phyloP scores from a whole-genome alignment of 1,140 invertebrate species.

The Drosophila tristis region DNA sequence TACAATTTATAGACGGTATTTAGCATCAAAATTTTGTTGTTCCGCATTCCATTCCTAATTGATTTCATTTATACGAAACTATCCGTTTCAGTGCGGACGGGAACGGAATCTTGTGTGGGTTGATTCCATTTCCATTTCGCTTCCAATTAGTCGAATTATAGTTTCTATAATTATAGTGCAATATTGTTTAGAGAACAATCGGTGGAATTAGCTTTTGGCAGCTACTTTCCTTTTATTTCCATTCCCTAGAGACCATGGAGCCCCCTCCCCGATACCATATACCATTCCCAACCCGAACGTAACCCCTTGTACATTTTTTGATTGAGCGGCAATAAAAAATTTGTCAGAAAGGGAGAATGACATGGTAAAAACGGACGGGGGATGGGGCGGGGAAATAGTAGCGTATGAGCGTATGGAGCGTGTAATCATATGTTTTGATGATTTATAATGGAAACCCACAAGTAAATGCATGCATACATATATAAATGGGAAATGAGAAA shows the following conservation, averaged over 20 bases:
- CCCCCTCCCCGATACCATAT: background rate
- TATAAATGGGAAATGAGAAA: too few relatives aligned
- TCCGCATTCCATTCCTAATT: constrained; percentile 77
- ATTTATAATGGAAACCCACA: constrained; percentile 62
- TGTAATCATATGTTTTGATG: constrained; percentile 63
- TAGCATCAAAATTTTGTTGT: constrained; percentile 63
- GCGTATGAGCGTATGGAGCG: constrained; percentile 31
- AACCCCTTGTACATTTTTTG: constrained; percentile 32
- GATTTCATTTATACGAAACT: constrained; percentile 20
- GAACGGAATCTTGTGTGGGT: constrained; percentile 26
- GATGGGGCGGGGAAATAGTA: constrained; percentile 7
- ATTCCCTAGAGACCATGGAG: background rate
- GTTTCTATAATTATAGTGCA: constrained; percentile 47
- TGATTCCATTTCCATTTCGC: constrained; percentile 22
- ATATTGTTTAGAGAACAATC: constrained; percentile 33
- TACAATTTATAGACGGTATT: constrained; percentile 65
- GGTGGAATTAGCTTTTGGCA: constrained; percentile 10
- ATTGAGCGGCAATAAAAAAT: constrained; percentile 78
- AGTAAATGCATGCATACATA: background rate
- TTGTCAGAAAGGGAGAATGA: constrained; percentile 50
- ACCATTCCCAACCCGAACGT: too few relatives aligned
- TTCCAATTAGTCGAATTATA: constrained; percentile 37
- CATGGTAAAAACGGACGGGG: background rate
- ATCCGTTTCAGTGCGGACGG: background rate
- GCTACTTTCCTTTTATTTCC: background rate